Conservation (phyloP, 2,888 invertebrate species). For the Lysandra bellargus region DNA sequence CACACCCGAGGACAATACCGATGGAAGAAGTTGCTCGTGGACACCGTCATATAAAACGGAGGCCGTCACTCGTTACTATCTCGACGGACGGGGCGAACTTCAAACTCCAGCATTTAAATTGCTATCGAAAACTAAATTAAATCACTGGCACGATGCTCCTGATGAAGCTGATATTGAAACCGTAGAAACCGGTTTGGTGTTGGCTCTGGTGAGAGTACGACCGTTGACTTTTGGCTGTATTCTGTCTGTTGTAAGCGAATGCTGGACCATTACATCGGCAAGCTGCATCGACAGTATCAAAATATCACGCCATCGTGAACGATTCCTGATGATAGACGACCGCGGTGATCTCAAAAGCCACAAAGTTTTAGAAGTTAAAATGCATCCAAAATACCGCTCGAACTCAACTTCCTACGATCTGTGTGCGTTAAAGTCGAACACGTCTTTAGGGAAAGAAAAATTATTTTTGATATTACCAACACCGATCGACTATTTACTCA, state of each 20-base stretch:
- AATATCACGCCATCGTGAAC: conserved; percentile 61
- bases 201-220: conserved; percentile 59
- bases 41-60: conserved; percentile 55
- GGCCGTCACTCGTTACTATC: conserved; percentile 50
- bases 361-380: conserved; percentile 51
- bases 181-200: conserved; percentile 44
- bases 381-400: conserved; percentile 60
- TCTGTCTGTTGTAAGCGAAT: conserved; percentile 54
- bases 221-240: conserved; percentile 62
- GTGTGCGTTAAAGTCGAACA: conserved; percentile 54
- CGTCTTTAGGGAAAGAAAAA: conserved; percentile 40
- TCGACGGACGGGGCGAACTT: conserved; percentile 39
- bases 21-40: conserved; percentile 59
- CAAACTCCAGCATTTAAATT: not conserved
- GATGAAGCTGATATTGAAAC: conserved; percentile 48
- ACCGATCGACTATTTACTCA: conserved; percentile 52
- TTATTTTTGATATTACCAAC: conserved; percentile 47
- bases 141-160: conserved; percentile 34
- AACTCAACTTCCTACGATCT: conserved; percentile 53
- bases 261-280: conserved; percentile 65
- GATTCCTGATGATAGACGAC: conserved; percentile 58
- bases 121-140: not conserved
- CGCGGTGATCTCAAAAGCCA: conserved; percentile 45
- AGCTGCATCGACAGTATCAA: conserved; percentile 66
- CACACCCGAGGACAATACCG: conserved; percentile 16